Conservation (phyloP, 1,140 invertebrate genomes). For the Atopsyche davidsoni region DNA sequence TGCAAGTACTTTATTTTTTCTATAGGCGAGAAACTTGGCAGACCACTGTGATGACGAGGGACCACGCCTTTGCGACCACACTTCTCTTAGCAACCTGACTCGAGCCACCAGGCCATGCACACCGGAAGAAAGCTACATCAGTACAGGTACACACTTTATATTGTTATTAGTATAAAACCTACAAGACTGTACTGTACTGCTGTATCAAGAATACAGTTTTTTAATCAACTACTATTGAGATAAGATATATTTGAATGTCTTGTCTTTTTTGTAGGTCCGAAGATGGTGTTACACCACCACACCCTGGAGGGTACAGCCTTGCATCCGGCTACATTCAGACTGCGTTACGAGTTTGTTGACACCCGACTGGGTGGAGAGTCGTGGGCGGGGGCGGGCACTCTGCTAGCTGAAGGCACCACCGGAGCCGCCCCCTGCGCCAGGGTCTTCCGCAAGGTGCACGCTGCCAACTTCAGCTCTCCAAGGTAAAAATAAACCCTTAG, state of each 20-base stretch:
- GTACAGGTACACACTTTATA: conserved; percentile 43
- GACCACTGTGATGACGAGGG: conserved; percentile 69
- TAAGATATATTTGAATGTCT: too few species aligned
- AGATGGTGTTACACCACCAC: conserved; percentile 45
- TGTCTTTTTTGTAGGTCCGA: conserved; percentile 27
- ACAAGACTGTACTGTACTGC: not conserved
- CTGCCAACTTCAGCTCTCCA: conserved; percentile 26
- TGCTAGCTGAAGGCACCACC: conserved; percentile 35
- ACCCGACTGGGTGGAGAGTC: conserved; percentile 66
- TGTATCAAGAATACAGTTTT: too few species aligned
- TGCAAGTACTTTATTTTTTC: not conserved
- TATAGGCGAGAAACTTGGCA: conserved; percentile 38
- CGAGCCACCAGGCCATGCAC: conserved; percentile 69
- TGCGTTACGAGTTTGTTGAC: conserved; percentile 81
- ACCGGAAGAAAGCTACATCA: conserved; percentile 72
- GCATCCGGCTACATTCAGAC: conserved; percentile 57
- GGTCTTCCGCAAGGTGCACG: conserved; percentile 37
- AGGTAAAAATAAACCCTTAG: conserved; percentile 7
- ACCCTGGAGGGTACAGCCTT: conserved; percentile 59
- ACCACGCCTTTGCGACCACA: conserved; percentile 75
- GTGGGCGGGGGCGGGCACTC: conserved; percentile 48
- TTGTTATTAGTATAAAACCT: not conserved
- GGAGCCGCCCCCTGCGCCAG: conserved; percentile 57
- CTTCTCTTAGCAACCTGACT: conserved; percentile 66
- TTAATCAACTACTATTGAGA: too few species aligned